These are phyloP conservation scores for Scaptodrosophila lebanonensis DNA, from an alignment of 1,140 invertebrate genomes.

Conservation along the genomic window DNA sequence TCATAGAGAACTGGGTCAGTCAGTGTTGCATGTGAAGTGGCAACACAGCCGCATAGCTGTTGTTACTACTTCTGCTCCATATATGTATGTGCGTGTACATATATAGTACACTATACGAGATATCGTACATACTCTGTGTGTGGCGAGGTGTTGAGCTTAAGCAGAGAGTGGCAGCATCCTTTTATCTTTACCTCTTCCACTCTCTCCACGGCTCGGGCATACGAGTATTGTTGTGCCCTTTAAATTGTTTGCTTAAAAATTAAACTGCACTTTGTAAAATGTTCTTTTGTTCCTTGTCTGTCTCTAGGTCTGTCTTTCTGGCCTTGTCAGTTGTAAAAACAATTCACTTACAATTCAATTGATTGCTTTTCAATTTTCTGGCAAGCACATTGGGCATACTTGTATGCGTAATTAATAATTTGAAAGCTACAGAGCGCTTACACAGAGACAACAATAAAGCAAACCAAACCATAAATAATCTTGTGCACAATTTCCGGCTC, in stretches of 20 bases:
- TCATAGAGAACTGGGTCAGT: constrained; percentile 64
- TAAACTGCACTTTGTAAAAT: constrained; percentile 1
- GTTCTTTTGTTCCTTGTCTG: not conserved
- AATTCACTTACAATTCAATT: constrained; percentile 8
- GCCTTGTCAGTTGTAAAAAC: too few relatives aligned
- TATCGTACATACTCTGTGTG: not conserved
- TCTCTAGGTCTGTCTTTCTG: too few relatives aligned
- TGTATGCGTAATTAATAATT: constrained; percentile 40
- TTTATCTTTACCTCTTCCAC: too few relatives aligned
- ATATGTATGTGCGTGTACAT: not conserved
- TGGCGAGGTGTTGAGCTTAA: not conserved
- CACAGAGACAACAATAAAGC: too few relatives aligned
- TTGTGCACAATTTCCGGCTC: constrained; percentile 41
- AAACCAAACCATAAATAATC: too few relatives aligned
- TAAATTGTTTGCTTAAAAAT: constrained; percentile 23
- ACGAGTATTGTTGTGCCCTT: constrained; percentile 7
- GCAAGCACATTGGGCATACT: constrained; percentile 5
- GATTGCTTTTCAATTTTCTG: not conserved
- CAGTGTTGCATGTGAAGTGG: constrained; percentile 49
- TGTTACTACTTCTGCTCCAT: constrained; percentile 6
- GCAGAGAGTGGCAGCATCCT: not conserved
- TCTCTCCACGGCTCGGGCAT: too few relatives aligned
- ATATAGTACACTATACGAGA: too few relatives aligned
- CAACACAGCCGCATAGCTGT: constrained; percentile 19
- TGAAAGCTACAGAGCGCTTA: constrained; percentile 6